These are phyloP conservation scores for Australoheros facetus DNA, from an alignment of 2,797 vertebrate genomes.

Conservation along the genomic window DNA sequence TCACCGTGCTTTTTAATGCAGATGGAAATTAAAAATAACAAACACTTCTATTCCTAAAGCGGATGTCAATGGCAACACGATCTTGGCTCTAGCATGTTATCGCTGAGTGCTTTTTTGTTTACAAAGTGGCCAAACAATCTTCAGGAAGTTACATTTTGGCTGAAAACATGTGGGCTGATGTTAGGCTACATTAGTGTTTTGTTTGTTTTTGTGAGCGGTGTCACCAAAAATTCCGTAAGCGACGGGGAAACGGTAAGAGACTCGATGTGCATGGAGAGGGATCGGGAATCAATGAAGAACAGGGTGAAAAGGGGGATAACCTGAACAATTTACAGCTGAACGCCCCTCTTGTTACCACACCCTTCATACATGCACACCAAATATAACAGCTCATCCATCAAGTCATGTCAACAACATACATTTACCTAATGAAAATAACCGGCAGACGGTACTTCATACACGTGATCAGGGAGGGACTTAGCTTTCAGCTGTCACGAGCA, in stretches of 20 bases:
- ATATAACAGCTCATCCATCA: slow-evolving; percentile 68
- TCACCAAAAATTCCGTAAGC: not conserved
- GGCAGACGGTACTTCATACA: slow-evolving; percentile 38
- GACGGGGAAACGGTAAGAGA: slow-evolving; percentile 3
- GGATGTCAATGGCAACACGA: not conserved
- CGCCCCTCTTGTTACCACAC: slow-evolving; percentile 38
- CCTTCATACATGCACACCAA: slow-evolving; percentile 43
- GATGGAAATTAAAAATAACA: slow-evolving; percentile 21
- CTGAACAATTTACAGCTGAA: slow-evolving; percentile 39
- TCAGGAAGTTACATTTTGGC: slow-evolving; percentile 2
- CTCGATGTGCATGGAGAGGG: slow-evolving; percentile 6
- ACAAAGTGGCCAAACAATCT: slow-evolving; percentile 16
- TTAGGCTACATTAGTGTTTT: not conserved
- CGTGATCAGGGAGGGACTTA: slow-evolving; percentile 15
- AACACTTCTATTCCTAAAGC: slow-evolving; percentile 32
- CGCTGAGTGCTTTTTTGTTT: slow-evolving; percentile 37
- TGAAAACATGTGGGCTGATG: not conserved
- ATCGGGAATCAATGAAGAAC: slow-evolving; percentile 32
- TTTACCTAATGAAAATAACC: slow-evolving; percentile 75
- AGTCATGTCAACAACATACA: slow-evolving; percentile 67
- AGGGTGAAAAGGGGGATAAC: slow-evolving; percentile 30
- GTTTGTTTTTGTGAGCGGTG: not conserved
- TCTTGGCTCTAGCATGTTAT: not conserved
- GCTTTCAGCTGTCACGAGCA: slow-evolving; percentile 49
- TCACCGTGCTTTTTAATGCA: slow-evolving; percentile 14